phyloP scores from a whole-genome alignment of 2,797 vertebrate genomes.

The Thaleichthys pacificus region DNA sequence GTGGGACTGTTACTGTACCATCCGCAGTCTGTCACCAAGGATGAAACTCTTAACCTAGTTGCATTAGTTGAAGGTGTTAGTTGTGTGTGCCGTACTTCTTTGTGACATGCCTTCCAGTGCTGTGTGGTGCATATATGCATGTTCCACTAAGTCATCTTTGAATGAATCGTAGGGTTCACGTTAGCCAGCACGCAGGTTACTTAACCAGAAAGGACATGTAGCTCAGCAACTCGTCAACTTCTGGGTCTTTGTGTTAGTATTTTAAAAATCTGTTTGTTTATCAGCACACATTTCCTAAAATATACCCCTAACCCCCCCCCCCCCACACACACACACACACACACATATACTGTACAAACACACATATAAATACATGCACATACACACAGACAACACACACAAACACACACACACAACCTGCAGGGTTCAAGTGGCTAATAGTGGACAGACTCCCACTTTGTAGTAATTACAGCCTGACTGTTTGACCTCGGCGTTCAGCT shows the following conservation, averaged over 20 bases:
- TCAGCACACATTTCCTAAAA: too few relatives aligned
- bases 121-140: neutral
- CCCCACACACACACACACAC: slow-evolving; percentile 4
- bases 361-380: slow-evolving; percentile 1
- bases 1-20: neutral
- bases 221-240: neutral
- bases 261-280: too few relatives aligned
- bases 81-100: slow-evolving; percentile 1
- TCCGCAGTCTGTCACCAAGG: neutral
- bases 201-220: slow-evolving; percentile 8
- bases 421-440: slow-evolving; percentile 38
- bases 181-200: neutral
- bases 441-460: slow-evolving; percentile 33
- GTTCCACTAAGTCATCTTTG: neutral
- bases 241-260: too few relatives aligned
- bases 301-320: neutral
- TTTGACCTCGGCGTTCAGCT: slow-evolving; percentile 29
- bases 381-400: slow-evolving; percentile 3
- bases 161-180: too few relatives aligned
- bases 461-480: slow-evolving; percentile 35
- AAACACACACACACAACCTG: slow-evolving; percentile 15
- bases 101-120: neutral
- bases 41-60: slow-evolving; percentile 10
- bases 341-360: slow-evolving; percentile 1
- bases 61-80: slow-evolving; percentile 8